These are phyloP conservation scores for Myopa tessellatipennis DNA, from an alignment of 2,888 invertebrate genomes.

Conservation along the genomic window DNA sequence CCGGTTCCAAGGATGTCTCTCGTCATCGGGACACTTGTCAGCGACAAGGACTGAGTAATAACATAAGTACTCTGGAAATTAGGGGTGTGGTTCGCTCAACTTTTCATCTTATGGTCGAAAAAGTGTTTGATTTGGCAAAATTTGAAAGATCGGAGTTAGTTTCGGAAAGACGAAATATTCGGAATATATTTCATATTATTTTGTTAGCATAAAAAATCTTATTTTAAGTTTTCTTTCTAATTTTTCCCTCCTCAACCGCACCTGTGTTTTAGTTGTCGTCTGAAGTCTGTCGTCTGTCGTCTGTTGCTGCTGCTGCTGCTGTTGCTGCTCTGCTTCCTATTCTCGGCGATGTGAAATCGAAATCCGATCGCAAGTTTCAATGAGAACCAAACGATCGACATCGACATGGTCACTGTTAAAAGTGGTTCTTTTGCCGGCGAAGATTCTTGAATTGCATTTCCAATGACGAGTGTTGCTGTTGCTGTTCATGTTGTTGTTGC, in stretches of 20 bases:
- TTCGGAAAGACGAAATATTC: too few species aligned
- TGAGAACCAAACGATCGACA: conserved; percentile 35
- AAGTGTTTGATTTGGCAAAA: too few species aligned
- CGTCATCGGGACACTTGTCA: background rate
- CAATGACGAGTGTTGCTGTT: conserved; percentile 41
- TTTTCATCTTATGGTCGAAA: too few species aligned
- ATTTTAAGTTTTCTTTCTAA: background rate
- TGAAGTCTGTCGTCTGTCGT: too few species aligned
- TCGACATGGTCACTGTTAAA: conserved; percentile 34
- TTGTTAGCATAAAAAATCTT: background rate
- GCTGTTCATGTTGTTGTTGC: conserved; percentile 30
- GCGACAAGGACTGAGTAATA: too few species aligned
- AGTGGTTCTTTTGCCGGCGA: conserved; percentile 25
- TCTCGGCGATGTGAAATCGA: conserved; percentile 5
- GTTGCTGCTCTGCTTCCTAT: background rate
- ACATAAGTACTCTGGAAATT: too few species aligned
- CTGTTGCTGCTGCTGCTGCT: background rate
- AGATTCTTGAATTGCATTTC: conserved; percentile 47
- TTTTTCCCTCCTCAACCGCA: background rate
- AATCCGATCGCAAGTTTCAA: conserved; percentile 33
- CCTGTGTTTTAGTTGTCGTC: background rate
- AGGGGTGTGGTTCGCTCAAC: too few species aligned
- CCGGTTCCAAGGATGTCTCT: background rate
- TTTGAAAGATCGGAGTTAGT: too few species aligned
- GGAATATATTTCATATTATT: background rate